These are phyloP conservation scores for Florisuga fusca DNA, from an alignment of 2,797 vertebrate genomes.

Conservation along the genomic window DNA sequence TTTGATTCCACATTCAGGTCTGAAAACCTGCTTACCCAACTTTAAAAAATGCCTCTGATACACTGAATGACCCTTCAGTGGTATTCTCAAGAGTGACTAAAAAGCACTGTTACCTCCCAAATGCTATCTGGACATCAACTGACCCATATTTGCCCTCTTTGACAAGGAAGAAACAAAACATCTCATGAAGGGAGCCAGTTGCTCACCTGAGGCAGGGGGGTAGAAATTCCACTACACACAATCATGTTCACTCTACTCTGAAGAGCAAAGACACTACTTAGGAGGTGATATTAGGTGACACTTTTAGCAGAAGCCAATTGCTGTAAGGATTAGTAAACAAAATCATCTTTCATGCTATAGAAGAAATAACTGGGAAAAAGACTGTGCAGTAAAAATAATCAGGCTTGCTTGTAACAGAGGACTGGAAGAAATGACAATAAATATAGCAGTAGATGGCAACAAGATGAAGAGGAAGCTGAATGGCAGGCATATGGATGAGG, in stretches of 20 bases:
- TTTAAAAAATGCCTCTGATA: neutral
- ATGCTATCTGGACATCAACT: neutral
- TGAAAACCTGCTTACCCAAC: neutral
- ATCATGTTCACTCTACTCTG: neutral
- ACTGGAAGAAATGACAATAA: slow-evolving; percentile 11
- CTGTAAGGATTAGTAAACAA: slow-evolving; percentile 40
- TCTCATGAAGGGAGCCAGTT: neutral
- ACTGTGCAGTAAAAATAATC: slow-evolving; percentile 23
- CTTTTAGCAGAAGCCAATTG: slow-evolving; percentile 32
- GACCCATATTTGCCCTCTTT: neutral
- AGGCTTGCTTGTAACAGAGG: slow-evolving; percentile 2
- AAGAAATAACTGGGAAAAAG: slow-evolving; percentile 5
- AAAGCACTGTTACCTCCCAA: neutral
- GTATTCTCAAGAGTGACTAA: neutral
- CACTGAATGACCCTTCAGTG: neutral
- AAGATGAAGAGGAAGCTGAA: slow-evolving; percentile 36
- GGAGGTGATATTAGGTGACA: neutral
- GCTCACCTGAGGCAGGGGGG: neutral
- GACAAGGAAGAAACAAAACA: neutral
- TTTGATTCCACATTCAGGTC: neutral
- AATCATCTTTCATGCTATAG: neutral
- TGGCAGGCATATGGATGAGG: neutral
- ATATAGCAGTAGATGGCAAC: slow-evolving; percentile 6
- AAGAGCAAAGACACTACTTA: neutral
- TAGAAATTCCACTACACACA: neutral